These are phyloP conservation scores for Anarhynchus alexandrinus DNA, from an alignment of 2,113 vertebrate species.

Conservation along the genomic window DNA sequence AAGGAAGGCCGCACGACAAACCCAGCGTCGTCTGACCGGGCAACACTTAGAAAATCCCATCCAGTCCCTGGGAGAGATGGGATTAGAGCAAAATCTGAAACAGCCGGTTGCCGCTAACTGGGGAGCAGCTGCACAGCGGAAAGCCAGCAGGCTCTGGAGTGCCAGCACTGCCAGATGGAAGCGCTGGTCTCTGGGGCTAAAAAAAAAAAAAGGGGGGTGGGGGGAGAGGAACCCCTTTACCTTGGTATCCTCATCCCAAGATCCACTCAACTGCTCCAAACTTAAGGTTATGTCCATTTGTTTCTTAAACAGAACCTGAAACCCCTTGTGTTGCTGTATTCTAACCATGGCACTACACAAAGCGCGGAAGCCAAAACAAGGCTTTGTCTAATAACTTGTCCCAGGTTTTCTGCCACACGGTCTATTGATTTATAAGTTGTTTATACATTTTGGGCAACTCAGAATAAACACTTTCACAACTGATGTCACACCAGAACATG, in stretches of 20 bases:
- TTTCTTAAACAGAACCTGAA: neutral
- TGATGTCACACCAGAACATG: neutral
- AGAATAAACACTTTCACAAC: neutral
- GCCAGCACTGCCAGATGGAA: neutral
- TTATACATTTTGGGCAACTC: neutral
- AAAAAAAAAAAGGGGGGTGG: neutral
- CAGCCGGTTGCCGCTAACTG: neutral
- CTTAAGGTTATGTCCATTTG: neutral
- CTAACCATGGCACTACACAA: neutral
- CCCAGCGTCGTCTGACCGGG: fast-evolving
- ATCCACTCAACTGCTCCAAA: neutral
- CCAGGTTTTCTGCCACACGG: neutral
- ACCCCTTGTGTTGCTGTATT: neutral
- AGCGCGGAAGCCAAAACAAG: neutral
- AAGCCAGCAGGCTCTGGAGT: neutral
- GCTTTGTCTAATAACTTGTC: neutral
- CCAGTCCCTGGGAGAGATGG: neutral
- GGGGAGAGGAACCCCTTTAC: too few relatives aligned
- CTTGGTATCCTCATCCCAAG: neutral
- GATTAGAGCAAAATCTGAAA: neutral
- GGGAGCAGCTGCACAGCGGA: neutral
- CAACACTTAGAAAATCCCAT: neutral
- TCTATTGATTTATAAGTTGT: neutral
- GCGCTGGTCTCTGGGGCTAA: neutral
- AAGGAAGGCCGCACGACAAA: neutral